Evolutionary conservation across 1,140 invertebrate genomes (phyloP), one percentile per base, ranked within the genome.

Genomic region (Grapholita molesta): DNA sequence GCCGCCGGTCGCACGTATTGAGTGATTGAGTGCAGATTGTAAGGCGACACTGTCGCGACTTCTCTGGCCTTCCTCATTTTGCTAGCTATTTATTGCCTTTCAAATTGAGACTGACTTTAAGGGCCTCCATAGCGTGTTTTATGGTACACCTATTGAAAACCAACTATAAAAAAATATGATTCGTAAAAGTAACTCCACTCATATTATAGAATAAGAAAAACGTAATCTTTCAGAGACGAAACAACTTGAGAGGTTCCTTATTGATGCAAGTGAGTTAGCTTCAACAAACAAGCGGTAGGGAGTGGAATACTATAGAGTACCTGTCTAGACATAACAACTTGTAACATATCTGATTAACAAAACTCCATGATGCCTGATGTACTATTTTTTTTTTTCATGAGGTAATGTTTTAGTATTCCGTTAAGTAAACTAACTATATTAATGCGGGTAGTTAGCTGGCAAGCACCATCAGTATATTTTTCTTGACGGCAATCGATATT

Each of bases 381-480:
- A n/a, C n/a, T n/a, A n/a, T n/a, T n/a, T n/a, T n/a, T n/a, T n/a
- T n/a, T n/a, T n/a, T n/a, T n/a, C n/a, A n/a, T n/a, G n/a, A n/a
- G n/a, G 30, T 2, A 35, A 11, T 11, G 12, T 9, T 35, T 35
- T 12, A 12, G 12, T 12, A 33, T 2, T 2, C 32, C 2, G 5
- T 38, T 3, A 38, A 38, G 42, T 21, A 48, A 48, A 21, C 74
- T 70, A 76, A 72, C 67, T 12, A 68, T 70, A 70, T 73, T 72
- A 70, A 72, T 71, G 70, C 38, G 53, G 32, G 65, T 74, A 76
- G 70, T 76, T 76, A 70, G 70, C 67, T 75, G 48, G 71, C 33
- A 73, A 77, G 72, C 68, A 66, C 76, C 68, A 80, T 83, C 80
- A 84, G 78, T 82, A 81, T 82, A 80, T 84, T 81, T 81, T 81